These are phyloP conservation scores for Blennius ocellaris DNA, from an alignment of 2,113 vertebrate genomes.

Conservation along the genomic window DNA sequence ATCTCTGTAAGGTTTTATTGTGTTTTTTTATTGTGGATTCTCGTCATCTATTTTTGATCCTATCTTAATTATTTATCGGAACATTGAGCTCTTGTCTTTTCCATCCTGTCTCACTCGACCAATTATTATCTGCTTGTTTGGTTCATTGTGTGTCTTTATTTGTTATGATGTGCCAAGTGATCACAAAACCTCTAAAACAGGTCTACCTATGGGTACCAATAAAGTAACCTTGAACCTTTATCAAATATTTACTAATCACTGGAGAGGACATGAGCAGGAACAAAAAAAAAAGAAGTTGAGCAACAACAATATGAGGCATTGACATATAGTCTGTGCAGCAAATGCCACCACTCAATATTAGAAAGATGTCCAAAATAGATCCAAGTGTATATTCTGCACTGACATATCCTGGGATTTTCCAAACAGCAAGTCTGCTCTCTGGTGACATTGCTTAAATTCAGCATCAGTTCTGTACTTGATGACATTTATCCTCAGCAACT, in stretches of 20 bases:
- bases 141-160: too few species aligned
- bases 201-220: too few species aligned
- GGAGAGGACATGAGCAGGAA: slow-evolving; percentile 3
- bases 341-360: slow-evolving; percentile 9
- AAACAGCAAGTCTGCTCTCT: slow-evolving; percentile 14
- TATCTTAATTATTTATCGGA: too few species aligned
- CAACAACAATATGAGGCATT: not conserved
- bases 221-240: too few species aligned
- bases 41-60: too few species aligned
- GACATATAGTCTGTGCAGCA: not conserved
- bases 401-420: not conserved
- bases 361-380: slow-evolving; percentile 24
- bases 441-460: slow-evolving; percentile 53
- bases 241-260: slow-evolving; percentile 10
- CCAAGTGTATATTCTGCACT: slow-evolving; percentile 17
- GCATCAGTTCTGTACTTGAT: slow-evolving; percentile 40
- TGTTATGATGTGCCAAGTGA: too few species aligned
- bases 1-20: too few species aligned
- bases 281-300: slow-evolving; percentile 6
- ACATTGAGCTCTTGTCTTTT: too few species aligned
- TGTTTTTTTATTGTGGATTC: too few species aligned
- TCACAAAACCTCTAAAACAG: too few species aligned
- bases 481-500: slow-evolving; percentile 38
- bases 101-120: too few species aligned
- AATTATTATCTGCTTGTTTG: too few species aligned